Conservation (phyloP, 2,888 invertebrate genomes). For the Agriopis aurantiaria region DNA sequence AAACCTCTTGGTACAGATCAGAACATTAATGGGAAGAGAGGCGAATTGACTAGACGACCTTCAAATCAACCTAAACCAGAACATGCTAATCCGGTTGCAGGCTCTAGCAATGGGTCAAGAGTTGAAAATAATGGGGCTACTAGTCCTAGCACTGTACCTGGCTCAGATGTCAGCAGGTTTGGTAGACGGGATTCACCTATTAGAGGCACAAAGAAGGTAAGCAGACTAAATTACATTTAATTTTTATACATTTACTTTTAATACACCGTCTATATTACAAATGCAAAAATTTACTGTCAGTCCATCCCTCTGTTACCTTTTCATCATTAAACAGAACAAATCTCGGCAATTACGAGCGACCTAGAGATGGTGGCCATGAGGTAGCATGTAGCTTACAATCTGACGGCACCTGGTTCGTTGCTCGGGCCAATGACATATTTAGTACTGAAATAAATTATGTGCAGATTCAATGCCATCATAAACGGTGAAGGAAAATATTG, state of each 20-base stretch:
- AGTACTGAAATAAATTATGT: no score
- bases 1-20: slow-evolving; percentile 88
- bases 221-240: neutral
- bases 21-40: slow-evolving; percentile 91
- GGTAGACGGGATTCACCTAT: slow-evolving; percentile 72
- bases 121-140: slow-evolving; percentile 53
- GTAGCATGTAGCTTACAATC: no score
- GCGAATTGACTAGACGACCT: slow-evolving; percentile 80
- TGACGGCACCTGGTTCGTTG: no score
- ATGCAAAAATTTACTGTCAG: neutral
- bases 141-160: slow-evolving; percentile 51
- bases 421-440: no score
- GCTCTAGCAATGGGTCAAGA: slow-evolving; percentile 74
- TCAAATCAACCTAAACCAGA: slow-evolving; percentile 58
- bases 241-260: no score
- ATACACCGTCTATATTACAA: no score
- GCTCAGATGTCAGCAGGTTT: slow-evolving; percentile 55
- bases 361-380: no score
- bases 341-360: neutral
- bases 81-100: slow-evolving; percentile 68
- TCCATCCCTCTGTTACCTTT: neutral
- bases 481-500: no score
- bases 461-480: no score
- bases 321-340: neutral
- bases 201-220: slow-evolving; percentile 71